Conservation (phyloP, 2,888 invertebrate species). For the Romanomermis culicivorax region DNA sequence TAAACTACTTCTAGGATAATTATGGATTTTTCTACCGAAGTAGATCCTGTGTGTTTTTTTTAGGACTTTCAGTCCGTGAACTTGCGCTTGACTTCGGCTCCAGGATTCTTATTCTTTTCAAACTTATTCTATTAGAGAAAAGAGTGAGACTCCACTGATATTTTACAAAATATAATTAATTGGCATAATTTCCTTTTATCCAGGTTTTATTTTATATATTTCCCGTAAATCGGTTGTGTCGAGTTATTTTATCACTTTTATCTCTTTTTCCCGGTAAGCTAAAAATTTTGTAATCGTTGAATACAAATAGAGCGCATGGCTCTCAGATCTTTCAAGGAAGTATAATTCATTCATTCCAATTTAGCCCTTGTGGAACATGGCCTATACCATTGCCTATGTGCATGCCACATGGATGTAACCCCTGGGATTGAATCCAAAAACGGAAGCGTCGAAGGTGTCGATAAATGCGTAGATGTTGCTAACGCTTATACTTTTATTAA, state of each 20-base stretch:
- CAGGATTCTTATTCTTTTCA: slow-evolving; percentile 72
- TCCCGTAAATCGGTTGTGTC: slow-evolving; percentile 69
- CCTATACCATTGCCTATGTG: slow-evolving; percentile 14
- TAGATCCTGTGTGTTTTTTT: slow-evolving; percentile 22
- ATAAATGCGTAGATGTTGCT: not conserved
- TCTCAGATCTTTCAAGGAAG: no score
- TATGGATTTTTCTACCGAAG: no score
- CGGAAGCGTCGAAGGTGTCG: not conserved
- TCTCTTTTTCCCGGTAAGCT: slow-evolving; percentile 57
- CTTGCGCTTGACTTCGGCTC: slow-evolving; percentile 66
- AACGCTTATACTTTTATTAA: no score
- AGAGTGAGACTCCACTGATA: slow-evolving; percentile 24
- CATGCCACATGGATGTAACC: not conserved
- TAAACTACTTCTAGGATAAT: no score
- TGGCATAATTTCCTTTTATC: slow-evolving; percentile 4
- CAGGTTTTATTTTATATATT: slow-evolving; percentile 74
- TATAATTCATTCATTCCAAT: no score
- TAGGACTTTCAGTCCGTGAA: slow-evolving; percentile 59
- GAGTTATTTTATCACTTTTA: slow-evolving; percentile 59
- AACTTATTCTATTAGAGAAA: slow-evolving; percentile 65
- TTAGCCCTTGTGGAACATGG: slow-evolving; percentile 23
- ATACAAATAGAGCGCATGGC: no score
- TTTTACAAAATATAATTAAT: not conserved
- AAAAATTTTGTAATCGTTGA: no score
- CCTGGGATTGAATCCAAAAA: not conserved